Base-by-base conservation (phyloP, 2,797 vertebrate species). In the Hybognathus amarus region DNA sequence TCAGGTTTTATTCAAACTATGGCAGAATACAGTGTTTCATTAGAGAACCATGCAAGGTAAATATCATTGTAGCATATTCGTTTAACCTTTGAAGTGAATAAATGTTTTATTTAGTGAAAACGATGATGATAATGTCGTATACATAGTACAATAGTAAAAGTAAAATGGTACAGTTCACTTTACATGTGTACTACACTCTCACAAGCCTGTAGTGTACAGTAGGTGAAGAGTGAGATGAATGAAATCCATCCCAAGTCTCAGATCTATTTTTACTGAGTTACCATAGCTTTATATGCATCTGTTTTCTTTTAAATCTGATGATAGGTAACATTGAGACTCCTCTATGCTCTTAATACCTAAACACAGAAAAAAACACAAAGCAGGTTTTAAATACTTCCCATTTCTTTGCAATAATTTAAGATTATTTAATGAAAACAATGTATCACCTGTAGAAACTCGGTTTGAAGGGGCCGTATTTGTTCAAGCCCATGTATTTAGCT, bases 391-490 rank as follows among this genome's bases (percentile, higher is more conserved):
- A 79, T 17, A 42, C 52, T 42, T 68, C 18, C 45, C 18, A 56
- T 56, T 68, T 69, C 11, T 15, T 24, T 50, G 63, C 42, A 30
- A 38, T 67, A 15, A 17, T 70, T 40, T 27, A 11, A 11, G 1
- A 67, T 0, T 5, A 10, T 47, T 45, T 15, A 47, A 47, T 15
- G 15, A 56, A 27, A 2, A 13, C 33, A 22, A 47, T 61, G 80
- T 27, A n/a, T 88, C 83, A 97, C 97, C 97, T 96, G 95, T 99
- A 99, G 92, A 97, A 97, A 92, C 95, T 97, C 50, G 96, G 96
- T 92, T 99, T 99, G 91, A 98, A 99, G 73, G 98, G 97, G 12
- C 98, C 97, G 0, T 97, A 95, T 90, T 96, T 98, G 87, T 95
- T 97, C 89, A 99, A 92, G 30, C 97, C 96, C 88, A 97, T 94